These are phyloP conservation scores for Peromyscus attwateri DNA, from an alignment of 2,797 vertebrate genomes.

Conservation along the genomic window DNA sequence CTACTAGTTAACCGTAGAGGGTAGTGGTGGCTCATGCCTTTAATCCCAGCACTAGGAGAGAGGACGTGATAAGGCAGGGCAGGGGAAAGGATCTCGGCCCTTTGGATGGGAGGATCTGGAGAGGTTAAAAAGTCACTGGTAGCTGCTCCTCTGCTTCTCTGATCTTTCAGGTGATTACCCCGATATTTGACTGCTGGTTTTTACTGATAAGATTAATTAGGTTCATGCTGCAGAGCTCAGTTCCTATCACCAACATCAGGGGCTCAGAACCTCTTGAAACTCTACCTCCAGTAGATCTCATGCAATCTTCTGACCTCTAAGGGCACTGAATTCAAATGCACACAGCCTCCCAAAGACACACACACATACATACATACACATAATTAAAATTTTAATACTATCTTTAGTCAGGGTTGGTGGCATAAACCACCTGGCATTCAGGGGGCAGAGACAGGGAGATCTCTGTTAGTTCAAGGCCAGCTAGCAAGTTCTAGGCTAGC, in stretches of 20 bases:
- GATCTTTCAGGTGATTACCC: too few species aligned
- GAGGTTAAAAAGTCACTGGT: too few species aligned
- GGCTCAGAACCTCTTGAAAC: not conserved
- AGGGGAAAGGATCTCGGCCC: too few species aligned
- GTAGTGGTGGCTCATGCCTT: too few species aligned
- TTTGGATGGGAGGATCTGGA: too few species aligned
- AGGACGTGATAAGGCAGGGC: too few species aligned
- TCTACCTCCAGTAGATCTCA: not conserved
- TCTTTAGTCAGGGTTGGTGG: not conserved
- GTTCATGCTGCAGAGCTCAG: not conserved
- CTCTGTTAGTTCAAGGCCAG: not conserved
- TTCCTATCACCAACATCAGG: not conserved
- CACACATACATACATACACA: too few species aligned
- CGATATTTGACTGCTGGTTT: too few species aligned
- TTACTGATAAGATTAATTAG: too few species aligned
- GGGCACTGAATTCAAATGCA: not conserved
- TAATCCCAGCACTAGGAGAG: too few species aligned
- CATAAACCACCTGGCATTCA: not conserved
- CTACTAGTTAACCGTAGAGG: too few species aligned
- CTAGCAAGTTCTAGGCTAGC: not conserved
- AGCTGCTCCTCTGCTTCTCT: too few species aligned
- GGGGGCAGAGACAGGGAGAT: not conserved
- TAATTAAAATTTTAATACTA: not conserved
- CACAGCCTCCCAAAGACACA: not conserved
- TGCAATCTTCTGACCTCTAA: not conserved